Evolutionary conservation across 1,140 invertebrate species (phyloP).

Genomic region (Drosophila pseudoobscura): DNA sequence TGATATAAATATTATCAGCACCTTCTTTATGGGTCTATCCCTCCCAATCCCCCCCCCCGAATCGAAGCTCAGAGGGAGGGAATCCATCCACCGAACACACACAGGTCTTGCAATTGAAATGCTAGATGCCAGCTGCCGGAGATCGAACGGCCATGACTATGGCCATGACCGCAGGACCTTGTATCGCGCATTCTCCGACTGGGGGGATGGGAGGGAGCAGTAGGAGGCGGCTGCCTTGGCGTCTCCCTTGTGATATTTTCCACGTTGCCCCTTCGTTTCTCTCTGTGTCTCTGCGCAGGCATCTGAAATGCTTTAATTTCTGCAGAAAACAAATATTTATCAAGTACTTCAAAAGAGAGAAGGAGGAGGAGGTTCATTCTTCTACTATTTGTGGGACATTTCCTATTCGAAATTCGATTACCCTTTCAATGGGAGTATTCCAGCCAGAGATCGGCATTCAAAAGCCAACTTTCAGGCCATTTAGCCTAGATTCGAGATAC

Average conservation of each 20-base stretch:
- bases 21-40: conserved; percentile 24
- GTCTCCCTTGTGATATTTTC: conserved; percentile 28
- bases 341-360: not conserved
- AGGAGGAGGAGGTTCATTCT: no score
- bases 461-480: no score
- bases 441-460: no score
- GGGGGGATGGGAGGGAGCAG: not conserved
- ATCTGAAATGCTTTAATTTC: conserved; percentile 54
- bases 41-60: no score
- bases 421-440: no score
- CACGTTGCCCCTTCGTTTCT: conserved; percentile 5
- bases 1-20: conserved; percentile 70
- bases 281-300: conserved; percentile 21
- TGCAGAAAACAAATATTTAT: conserved; percentile 7
- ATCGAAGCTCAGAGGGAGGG: no score
- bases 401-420: no score
- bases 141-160: conserved; percentile 24
- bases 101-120: conserved; percentile 68
- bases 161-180: conserved; percentile 15
- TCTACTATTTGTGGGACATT: no score
- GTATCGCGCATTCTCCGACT: conserved; percentile 11
- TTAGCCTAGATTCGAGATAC: no score
- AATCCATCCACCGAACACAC: not conserved
- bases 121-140: conserved; percentile 47
- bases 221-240: no score